phyloP scores from a whole-genome alignment of 1,140 invertebrate species.

The Adelges cooleyi region DNA sequence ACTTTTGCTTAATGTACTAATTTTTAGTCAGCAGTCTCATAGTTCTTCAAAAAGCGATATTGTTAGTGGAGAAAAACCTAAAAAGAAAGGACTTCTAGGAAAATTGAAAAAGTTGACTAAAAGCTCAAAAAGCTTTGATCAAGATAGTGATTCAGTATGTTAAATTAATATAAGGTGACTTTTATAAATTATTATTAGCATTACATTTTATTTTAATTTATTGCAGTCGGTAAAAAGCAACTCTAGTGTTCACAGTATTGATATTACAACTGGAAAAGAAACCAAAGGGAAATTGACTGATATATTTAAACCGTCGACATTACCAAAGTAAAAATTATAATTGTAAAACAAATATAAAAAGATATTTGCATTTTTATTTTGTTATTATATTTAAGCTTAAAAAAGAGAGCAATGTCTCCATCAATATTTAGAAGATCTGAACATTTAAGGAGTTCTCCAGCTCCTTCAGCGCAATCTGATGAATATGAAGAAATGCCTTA shows the following conservation, averaged over 20 bases:
- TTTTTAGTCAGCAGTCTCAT: conserved; percentile 56
- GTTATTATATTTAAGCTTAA: conserved; percentile 6
- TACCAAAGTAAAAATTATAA: conserved; percentile 9
- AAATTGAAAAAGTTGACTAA: conserved; percentile 76
- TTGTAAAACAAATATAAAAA: too few species aligned
- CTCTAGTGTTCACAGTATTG: conserved; percentile 4
- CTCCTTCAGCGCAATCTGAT: conserved; percentile 3
- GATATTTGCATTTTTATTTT: too few species aligned
- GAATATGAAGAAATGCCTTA: conserved; percentile 23
- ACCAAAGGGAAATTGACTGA: neutral
- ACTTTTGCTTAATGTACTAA: conserved; percentile 33
- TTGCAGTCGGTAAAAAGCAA: conserved; percentile 2
- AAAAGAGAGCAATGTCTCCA: conserved; percentile 20
- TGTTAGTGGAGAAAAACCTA: conserved; percentile 57
- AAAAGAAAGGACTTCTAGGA: conserved; percentile 67
- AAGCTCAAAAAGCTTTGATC: conserved; percentile 60
- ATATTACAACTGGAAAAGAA: neutral
- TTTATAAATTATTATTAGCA: too few species aligned
- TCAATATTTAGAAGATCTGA: conserved; percentile 26
- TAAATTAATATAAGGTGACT: too few species aligned
- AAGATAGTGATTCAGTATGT: conserved; percentile 28
- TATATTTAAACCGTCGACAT: conserved; percentile 5
- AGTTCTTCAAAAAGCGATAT: conserved; percentile 76
- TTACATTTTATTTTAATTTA: neutral
- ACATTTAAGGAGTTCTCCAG: conserved; percentile 10